Evolutionary conservation across 2,888 invertebrate species (phyloP), one percentile per base, ranked within the genome.

Genomic region (Drosophila lacicola): DNA sequence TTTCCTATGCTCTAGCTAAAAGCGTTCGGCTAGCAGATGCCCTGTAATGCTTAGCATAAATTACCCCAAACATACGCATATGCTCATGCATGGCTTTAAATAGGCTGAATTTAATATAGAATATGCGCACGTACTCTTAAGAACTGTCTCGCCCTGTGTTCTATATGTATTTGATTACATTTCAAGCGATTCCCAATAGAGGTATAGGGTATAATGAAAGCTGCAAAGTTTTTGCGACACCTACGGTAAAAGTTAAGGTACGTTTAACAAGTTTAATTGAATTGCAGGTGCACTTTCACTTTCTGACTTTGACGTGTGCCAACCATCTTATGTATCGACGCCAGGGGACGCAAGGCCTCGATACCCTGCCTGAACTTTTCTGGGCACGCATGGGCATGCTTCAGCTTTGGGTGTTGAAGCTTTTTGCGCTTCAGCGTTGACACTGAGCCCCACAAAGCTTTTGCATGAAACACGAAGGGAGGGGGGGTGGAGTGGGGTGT

Each of bases 261-360:
- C 25, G 34, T 36, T 45, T n/a, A n/a, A 17, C 21, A 45, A 55
- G 17, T 55, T 55, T 36, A 45, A 55, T 55, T 55, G 36, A 45
- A 44, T 44, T 34, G 45, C 36, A 17, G 55, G 25, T 25, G 55
- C 45, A 45, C 45, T 55, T 45, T 36, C 45, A 13, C 34, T 25
- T 60, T 58, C 37, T 34, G 58, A 51, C 37, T 51, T 46, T 64
- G 50, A 58, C 58, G 25, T 66, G 42, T 58, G 50, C 11, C 50
- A 33, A 19, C 39, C 42, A 11, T 13, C 9, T 17, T 10, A 37
- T 10, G 54, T 17, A 56, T 49, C 63, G 49, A 8, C 25, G 37
- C 33, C 19, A 19, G 19, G 41, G 33, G n/a, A n/a, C n/a, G n/a
- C n/a, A n/a, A n/a, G n/a, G n/a, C n/a, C n/a, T n/a, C 36, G 54